These are phyloP conservation scores for Scortum barcoo DNA, from an alignment of 2,113 vertebrate genomes.

Conservation along the genomic window DNA sequence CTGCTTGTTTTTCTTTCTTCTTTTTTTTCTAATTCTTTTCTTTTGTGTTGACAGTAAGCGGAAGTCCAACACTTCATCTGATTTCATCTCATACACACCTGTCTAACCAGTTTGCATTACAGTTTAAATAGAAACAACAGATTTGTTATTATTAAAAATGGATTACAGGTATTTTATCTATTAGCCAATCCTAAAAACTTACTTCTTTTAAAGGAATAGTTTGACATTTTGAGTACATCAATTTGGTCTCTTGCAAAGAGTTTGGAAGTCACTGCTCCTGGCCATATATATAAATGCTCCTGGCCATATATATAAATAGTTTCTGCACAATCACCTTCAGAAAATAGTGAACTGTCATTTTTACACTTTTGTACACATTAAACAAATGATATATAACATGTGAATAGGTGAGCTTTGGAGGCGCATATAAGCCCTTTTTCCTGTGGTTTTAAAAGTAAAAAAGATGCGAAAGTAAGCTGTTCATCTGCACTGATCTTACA, in stretches of 20 bases:
- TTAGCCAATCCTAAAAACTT: not conserved
- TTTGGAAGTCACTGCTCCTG: not conserved
- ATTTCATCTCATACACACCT: not conserved
- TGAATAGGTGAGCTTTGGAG: too few species aligned
- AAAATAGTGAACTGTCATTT: too few species aligned
- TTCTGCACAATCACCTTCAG: too few species aligned
- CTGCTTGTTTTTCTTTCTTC: too few species aligned
- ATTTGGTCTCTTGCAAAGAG: not conserved
- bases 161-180: not conserved
- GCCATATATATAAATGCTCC: too few species aligned
- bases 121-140: not conserved
- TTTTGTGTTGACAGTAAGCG: not conserved
- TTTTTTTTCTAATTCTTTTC: not conserved
- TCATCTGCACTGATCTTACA: conserved; percentile 16
- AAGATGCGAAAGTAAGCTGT: too few species aligned
- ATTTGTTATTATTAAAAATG: not conserved
- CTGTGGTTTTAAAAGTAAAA: not conserved
- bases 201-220: not conserved
- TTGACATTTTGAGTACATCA: not conserved
- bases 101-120: not conserved
- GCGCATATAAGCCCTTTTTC: too few species aligned
- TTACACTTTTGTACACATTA: not conserved
- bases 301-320: too few species aligned
- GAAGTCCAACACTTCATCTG: not conserved
- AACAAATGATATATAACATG: not conserved